Evolutionary conservation across 1,140 invertebrate species (phyloP).

Genomic region (Chymomyza costata): DNA sequence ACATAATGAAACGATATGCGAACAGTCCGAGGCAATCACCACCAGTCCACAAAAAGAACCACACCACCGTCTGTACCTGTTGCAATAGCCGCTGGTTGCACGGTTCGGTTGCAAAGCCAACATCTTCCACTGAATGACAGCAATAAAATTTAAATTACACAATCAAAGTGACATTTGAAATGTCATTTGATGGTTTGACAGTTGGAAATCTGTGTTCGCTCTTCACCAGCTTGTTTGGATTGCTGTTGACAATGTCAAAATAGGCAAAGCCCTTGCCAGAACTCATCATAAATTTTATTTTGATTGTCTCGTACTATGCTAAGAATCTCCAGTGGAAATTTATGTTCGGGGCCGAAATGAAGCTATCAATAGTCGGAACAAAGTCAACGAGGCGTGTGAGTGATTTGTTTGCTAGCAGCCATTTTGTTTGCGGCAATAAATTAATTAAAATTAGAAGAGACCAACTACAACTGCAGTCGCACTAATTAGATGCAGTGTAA

Average conservation of each 20-base stretch:
- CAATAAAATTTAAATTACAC: slow-evolving; percentile 47
- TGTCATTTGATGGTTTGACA: slow-evolving; percentile 24
- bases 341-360: slow-evolving; percentile 21
- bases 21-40: slow-evolving; percentile 10
- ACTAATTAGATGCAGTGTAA: slow-evolving; percentile 63
- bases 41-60: no score
- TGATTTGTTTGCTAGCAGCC: slow-evolving; percentile 56
- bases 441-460: slow-evolving; percentile 72
- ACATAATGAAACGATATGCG: slow-evolving; percentile 18
- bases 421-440: slow-evolving; percentile 70
- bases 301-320: slow-evolving; percentile 51
- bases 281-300: slow-evolving; percentile 61
- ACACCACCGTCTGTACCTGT: slow-evolving; percentile 20
- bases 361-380: slow-evolving; percentile 25
- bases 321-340: slow-evolving; percentile 58
- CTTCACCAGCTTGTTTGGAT: slow-evolving; percentile 32
- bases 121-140: slow-evolving; percentile 24
- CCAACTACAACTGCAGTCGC: slow-evolving; percentile 55
- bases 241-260: slow-evolving; percentile 61
- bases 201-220: slow-evolving; percentile 10
- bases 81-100: slow-evolving; percentile 20
- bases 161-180: slow-evolving; percentile 57
- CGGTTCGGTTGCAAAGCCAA: slow-evolving; percentile 15
- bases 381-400: slow-evolving; percentile 63
- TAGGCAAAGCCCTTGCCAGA: slow-evolving; percentile 14